Conservation (phyloP, 2,888 invertebrate species). For the Drosophila histrio region DNA sequence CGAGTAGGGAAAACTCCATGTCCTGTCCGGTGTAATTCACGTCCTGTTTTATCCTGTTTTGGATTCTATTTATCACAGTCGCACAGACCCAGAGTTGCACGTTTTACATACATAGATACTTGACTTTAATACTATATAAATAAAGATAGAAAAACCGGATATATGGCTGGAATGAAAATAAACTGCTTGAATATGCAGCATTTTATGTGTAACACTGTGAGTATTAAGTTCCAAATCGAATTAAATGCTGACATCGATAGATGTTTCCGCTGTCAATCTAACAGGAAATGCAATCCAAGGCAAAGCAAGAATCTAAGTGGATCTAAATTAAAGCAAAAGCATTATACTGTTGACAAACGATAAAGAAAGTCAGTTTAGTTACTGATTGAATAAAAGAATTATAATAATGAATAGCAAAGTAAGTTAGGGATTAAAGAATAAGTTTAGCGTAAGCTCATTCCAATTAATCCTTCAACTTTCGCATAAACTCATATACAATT, state of each 20-base stretch:
- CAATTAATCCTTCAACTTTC: neutral
- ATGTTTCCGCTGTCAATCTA: neutral
- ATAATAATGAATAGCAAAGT: neutral
- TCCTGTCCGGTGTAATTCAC: slow-evolving; percentile 10
- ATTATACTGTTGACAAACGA: no score
- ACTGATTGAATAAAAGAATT: neutral
- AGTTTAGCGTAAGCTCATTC: no score
- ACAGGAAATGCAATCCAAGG: neutral
- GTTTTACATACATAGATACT: neutral
- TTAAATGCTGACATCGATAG: neutral
- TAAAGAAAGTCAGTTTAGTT: neutral
- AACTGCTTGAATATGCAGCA: neutral
- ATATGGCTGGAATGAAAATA: neutral
- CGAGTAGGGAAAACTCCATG: neutral
- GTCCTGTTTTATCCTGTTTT: slow-evolving; percentile 23
- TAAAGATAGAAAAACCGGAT: neutral
- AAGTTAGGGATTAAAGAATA: neutral
- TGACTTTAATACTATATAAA: neutral
- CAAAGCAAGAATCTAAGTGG: neutral
- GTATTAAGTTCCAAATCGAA: neutral
- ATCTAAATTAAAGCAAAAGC: neutral
- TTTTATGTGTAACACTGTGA: neutral
- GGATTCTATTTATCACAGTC: slow-evolving; percentile 17
- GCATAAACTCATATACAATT: neutral
- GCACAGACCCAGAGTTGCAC: slow-evolving; percentile 4